Evolutionary conservation across 1,140 invertebrate species (phyloP).

Genomic region (Drosophila athabasca): DNA sequence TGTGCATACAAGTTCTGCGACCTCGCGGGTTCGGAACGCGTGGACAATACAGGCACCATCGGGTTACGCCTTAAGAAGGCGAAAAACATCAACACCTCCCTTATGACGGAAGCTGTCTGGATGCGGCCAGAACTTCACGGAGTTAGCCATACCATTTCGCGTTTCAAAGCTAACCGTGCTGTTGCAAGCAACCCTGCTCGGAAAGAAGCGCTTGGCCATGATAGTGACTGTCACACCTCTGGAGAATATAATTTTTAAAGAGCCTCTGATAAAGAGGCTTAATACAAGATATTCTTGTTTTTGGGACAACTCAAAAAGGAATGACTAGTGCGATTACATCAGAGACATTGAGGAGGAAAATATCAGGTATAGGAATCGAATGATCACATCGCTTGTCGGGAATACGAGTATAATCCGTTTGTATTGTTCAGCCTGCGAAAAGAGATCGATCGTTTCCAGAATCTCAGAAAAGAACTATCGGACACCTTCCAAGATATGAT

Average conservation of each 20-base stretch:
- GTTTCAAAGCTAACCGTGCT: too few relatives aligned
- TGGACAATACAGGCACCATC: too few relatives aligned
- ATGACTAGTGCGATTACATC: conserved; percentile 25
- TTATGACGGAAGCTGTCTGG: too few relatives aligned
- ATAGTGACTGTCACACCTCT: too few relatives aligned
- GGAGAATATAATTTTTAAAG: conserved; percentile 85
- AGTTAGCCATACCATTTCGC: too few relatives aligned
- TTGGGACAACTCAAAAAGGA: conserved; percentile 25
- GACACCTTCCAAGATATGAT: too few relatives aligned
- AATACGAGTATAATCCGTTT: neutral
- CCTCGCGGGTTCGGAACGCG: too few relatives aligned
- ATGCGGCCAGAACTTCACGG: conserved; percentile 86
- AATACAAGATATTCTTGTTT: conserved; percentile 67
- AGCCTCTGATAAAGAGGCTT: conserved; percentile 52
- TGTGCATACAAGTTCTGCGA: conserved; percentile 91
- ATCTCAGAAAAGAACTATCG: too few relatives aligned
- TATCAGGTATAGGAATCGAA: conserved; percentile 27
- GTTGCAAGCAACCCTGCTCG: too few relatives aligned
- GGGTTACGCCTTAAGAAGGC: too few relatives aligned
- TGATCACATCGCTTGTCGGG: neutral
- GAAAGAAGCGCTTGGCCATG: too few relatives aligned
- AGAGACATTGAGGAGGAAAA: conserved; percentile 47
- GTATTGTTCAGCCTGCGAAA: conserved; percentile 44
- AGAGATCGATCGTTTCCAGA: conserved; percentile 42
- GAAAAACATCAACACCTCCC: too few relatives aligned